These are phyloP conservation scores for Syndactyla subalaris DNA, from an alignment of 2,797 vertebrate species.

Conservation along the genomic window DNA sequence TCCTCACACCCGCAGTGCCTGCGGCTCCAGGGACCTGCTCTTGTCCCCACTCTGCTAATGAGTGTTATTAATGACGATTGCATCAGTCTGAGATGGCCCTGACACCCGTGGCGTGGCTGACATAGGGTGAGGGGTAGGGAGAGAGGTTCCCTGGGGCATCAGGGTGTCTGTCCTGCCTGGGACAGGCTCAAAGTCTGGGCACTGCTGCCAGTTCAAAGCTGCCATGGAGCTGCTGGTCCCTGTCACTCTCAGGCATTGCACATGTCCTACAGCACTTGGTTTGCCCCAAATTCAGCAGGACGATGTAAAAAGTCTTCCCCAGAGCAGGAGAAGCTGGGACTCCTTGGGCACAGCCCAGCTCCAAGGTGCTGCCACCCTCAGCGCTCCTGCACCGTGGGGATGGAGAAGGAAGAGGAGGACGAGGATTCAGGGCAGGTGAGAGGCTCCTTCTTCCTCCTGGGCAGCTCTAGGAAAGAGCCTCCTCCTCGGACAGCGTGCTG, in stretches of 20 bases:
- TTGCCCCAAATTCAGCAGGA: background rate
- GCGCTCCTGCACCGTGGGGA: fast-evolving
- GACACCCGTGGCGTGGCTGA: background rate
- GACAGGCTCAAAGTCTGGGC: background rate
- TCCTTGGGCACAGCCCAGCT: fast-evolving
- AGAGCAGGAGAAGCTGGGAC: background rate
- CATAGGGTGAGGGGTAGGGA: background rate
- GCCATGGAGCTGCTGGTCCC: background rate
- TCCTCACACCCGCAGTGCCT: fast-evolving
- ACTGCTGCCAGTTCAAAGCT: background rate
- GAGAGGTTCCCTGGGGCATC: background rate
- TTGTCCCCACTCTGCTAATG: background rate
- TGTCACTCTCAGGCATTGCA: fast-evolving
- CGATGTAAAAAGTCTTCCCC: fast-evolving
- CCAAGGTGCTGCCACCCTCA: background rate
- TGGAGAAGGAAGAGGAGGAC: background rate
- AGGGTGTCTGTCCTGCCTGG: background rate
- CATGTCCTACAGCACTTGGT: fast-evolving
- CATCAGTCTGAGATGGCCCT: background rate
- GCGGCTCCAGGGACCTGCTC: background rate
- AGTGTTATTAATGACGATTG: background rate
- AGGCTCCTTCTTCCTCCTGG: background rate
- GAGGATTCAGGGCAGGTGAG: background rate
- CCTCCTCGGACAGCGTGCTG: background rate
- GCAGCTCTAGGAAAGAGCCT: background rate